phyloP scores from a whole-genome alignment of 2,113 vertebrate genomes.

The Haemorhous mexicanus region DNA sequence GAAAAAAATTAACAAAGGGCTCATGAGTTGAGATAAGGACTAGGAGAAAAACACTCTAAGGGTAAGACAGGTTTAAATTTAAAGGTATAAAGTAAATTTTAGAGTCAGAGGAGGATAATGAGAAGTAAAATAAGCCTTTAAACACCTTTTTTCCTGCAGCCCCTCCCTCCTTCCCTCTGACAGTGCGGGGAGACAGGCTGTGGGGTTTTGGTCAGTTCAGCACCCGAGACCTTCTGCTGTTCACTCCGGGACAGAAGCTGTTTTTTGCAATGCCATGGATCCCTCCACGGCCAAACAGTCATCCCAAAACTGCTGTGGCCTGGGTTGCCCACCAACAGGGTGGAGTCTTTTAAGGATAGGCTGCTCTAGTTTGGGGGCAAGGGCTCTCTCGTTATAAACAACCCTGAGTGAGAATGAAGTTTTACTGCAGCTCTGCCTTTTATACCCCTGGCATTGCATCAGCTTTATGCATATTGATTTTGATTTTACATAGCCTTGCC shows the following conservation, averaged over 20 bases:
- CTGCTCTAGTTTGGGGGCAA: background rate
- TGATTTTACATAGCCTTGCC: background rate
- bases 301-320: background rate
- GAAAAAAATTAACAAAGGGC: background rate
- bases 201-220: no score
- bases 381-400: background rate
- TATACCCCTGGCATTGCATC: background rate
- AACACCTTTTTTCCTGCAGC: background rate
- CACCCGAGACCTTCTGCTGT: background rate
- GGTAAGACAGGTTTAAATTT: background rate
- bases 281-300: background rate
- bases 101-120: background rate
- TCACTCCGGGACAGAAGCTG: no score
- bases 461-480: background rate
- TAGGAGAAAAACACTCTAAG: background rate
- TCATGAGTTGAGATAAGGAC: background rate
- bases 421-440: background rate
- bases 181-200: fast-evolving
- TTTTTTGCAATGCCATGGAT: fast-evolving
- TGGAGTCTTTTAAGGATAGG: fast-evolving
- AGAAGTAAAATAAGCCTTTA: background rate
- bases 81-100: background rate
- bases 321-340: no score
- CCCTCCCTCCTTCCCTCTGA: background rate
- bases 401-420: background rate